Percentiles rank a stretch among this genome's conserved stretches.
Conservation (phyloP, 2,888 invertebrate genomes). For the Graphium colonna region DNA sequence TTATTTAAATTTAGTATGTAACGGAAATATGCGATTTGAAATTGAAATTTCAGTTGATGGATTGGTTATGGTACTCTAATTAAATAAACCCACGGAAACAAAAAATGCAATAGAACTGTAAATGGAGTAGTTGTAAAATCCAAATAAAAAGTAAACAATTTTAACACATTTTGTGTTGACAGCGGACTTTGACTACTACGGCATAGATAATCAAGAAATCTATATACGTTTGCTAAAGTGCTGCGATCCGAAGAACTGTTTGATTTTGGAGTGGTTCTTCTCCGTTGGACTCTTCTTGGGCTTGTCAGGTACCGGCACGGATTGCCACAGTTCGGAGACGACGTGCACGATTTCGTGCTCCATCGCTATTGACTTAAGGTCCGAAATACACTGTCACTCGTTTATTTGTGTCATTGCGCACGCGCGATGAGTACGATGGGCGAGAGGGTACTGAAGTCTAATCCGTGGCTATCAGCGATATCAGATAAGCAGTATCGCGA, state of each 20-base stretch:
- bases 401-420: not conserved
- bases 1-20: too few relatives aligned
- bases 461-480: slow-evolving; percentile 18
- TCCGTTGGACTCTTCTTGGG: slow-evolving; percentile 52
- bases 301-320: slow-evolving; percentile 27
- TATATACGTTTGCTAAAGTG: slow-evolving; percentile 45
- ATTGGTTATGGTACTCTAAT: too few relatives aligned
- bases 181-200: too few relatives aligned
- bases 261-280: slow-evolving; percentile 47
- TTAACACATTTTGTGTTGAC: too few relatives aligned
- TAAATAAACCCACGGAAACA: too few relatives aligned
- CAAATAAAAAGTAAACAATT: too few relatives aligned
- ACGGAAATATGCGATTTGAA: too few relatives aligned
- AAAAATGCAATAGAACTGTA: too few relatives aligned
- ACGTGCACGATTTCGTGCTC: slow-evolving; percentile 29
- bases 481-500: slow-evolving; percentile 5
- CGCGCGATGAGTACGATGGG: not conserved
- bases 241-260: slow-evolving; percentile 48
- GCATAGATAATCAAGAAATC: not conserved
- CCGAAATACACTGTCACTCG: not conserved
- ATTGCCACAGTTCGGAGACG: slow-evolving; percentile 20
- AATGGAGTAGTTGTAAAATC: too few relatives aligned
- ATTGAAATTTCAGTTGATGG: too few relatives aligned
- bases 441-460: slow-evolving; percentile 18
- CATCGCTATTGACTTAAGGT: slow-evolving; percentile 25